Base-by-base conservation (phyloP, 2,888 invertebrate genomes). In the Coenonympha glycerion region DNA sequence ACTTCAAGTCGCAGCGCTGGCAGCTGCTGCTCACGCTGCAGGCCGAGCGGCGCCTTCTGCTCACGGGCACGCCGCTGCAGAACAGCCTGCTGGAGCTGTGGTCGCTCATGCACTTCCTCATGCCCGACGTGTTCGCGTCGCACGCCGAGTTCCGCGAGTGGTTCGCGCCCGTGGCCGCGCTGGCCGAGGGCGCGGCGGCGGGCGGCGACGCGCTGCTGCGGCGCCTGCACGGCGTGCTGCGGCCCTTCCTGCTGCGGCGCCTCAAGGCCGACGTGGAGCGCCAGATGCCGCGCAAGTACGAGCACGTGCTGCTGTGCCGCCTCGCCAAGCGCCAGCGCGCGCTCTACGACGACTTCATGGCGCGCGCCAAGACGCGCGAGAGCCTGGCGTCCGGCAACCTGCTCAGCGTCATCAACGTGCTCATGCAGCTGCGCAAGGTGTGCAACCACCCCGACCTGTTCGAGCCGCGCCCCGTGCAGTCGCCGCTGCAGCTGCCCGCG, bases 261-360 rank as follows among this genome's bases (percentile, higher is more conserved):
- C 89, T 98, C 65, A 98, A 98, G 85, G 91, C 90, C 48, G 97
- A 98, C 88, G 98, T 98, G 52, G 98, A 98, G 83, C 97, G 97
- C 70, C 98, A 99, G 88, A 92, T 99, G 91, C 98, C 98, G 71
- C 76, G 81, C 75, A 99, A 99, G 84, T 96, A 95, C 81, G 98
- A 99, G 79, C 97, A 97, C 83, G 92, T 98, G 60, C 90, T 98
- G 18, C 91, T 96, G 91, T 98, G 98, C 72, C 90, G 96, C 42
- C 89, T 99, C 62, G 96, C 99, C 28, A 97, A 97, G 82, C 90
- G 99, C 28, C 99, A 99, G 82, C 91, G 99, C 58, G 98, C 92
- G 88, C 90, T 99, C 52, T 99, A 99, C 87, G 99, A 99, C 85
- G 99, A 99, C 82, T 99, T 99, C 86, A 99, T 99, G 98, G 93